Conservation (phyloP, 2,888 invertebrate genomes). For the Himalopsyche tibetana region DNA sequence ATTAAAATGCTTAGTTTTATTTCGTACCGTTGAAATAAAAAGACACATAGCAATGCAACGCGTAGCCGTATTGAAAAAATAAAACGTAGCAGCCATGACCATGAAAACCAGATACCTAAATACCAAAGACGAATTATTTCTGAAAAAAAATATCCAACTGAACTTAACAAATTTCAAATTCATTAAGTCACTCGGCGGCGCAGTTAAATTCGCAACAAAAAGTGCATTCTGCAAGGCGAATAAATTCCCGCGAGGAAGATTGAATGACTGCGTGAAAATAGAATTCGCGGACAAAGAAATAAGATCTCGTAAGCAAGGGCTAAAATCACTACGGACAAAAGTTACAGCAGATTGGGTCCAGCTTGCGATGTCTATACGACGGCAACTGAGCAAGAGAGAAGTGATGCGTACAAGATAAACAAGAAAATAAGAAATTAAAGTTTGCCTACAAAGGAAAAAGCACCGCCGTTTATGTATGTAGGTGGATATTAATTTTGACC, state of each 20-base stretch:
- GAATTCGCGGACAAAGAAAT: slow-evolving; percentile 1
- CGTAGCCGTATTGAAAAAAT: background rate
- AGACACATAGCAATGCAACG: too few relatives aligned
- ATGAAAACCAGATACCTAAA: slow-evolving; percentile 32
- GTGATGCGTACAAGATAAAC: too few relatives aligned
- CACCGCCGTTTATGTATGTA: too few relatives aligned
- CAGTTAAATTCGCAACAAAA: slow-evolving; percentile 12
- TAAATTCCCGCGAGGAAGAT: slow-evolving; percentile 4
- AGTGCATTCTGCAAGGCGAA: slow-evolving; percentile 27
- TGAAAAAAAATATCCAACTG: background rate
- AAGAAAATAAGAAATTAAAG: too few relatives aligned
- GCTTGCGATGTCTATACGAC: too few relatives aligned
- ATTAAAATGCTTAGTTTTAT: too few relatives aligned
- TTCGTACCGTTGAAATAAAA: too few relatives aligned
- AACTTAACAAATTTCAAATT: slow-evolving; percentile 20
- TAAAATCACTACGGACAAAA: background rate
- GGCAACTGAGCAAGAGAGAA: too few relatives aligned
- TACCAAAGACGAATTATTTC: slow-evolving; percentile 17
- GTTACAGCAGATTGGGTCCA: background rate
- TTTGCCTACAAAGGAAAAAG: too few relatives aligned
- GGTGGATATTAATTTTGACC: too few relatives aligned
- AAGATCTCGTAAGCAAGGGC: background rate
- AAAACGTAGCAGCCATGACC: background rate
- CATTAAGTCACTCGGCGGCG: slow-evolving; percentile 17
- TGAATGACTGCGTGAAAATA: slow-evolving; percentile 26